Conservation (phyloP, 1,140 invertebrate genomes). For the Monochamus saltuarius region DNA sequence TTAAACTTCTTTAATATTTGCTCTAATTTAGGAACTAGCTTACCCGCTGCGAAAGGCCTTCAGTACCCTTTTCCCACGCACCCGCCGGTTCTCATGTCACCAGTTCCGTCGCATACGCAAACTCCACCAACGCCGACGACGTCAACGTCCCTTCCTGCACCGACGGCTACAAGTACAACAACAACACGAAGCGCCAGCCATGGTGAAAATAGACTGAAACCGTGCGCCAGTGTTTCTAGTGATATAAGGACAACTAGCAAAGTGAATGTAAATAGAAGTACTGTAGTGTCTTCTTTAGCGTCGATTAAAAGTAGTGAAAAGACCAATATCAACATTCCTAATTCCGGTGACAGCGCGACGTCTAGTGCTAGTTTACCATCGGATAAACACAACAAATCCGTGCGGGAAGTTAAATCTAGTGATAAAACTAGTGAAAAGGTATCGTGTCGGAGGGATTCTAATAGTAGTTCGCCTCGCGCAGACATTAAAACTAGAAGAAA, state of each 20-base stretch:
- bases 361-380: slow-evolving; percentile 15
- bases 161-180: slow-evolving; percentile 22
- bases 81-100: slow-evolving; percentile 58
- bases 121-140: slow-evolving; percentile 32
- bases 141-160: slow-evolving; percentile 20
- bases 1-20: too few species aligned
- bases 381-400: slow-evolving; percentile 18
- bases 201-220: slow-evolving; percentile 50
- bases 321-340: slow-evolving; percentile 33
- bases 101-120: slow-evolving; percentile 31
- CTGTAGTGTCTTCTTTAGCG: slow-evolving; percentile 33
- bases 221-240: slow-evolving; percentile 48
- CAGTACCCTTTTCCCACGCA: slow-evolving; percentile 82
- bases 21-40: slow-evolving; percentile 29
- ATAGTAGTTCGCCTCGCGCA: slow-evolving; percentile 38
- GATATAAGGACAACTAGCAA: slow-evolving; percentile 53
- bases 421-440: slow-evolving; percentile 41
- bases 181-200: slow-evolving; percentile 37
- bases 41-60: slow-evolving; percentile 60
- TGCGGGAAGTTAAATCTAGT: slow-evolving; percentile 13
- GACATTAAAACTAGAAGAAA: slow-evolving; percentile 49
- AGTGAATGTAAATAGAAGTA: slow-evolving; percentile 52
- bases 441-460: slow-evolving; percentile 37
- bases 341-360: slow-evolving; percentile 28
- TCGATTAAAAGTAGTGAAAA: slow-evolving; percentile 33